Percentiles rank a stretch among this genome's conserved stretches.
These are phyloP conservation scores for Antheraea yamamai DNA, from an alignment of 2,888 invertebrate species.

Conservation along the genomic window DNA sequence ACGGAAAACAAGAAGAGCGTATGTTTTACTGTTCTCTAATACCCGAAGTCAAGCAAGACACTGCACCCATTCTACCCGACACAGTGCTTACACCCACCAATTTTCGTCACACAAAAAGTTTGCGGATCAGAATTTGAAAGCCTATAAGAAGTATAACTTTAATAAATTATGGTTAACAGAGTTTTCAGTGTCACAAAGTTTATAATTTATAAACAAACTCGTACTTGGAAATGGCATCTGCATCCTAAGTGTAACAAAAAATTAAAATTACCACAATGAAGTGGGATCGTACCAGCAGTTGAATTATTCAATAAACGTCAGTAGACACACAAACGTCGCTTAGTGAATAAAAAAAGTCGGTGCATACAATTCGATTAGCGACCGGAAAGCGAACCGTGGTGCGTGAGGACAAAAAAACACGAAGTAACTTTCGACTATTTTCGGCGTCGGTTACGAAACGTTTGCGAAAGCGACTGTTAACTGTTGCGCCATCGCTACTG, in stretches of 20 bases:
- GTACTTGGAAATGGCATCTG: not conserved
- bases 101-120: too few species aligned
- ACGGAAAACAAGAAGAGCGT: too few species aligned
- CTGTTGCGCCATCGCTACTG: slow-evolving; percentile 51
- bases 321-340: not conserved
- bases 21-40: too few species aligned
- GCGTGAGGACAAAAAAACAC: slow-evolving; percentile 55
- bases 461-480: slow-evolving; percentile 66
- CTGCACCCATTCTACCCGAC: too few species aligned
- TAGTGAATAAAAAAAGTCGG: slow-evolving; percentile 15
- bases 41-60: too few species aligned
- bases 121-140: too few species aligned
- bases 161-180: not conserved
- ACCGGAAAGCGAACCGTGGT: slow-evolving; percentile 39
- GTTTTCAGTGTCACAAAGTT: not conserved
- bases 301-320: not conserved
- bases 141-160: too few species aligned
- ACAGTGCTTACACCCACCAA: too few species aligned
- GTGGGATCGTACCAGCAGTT: not conserved
- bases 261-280: not conserved
- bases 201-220: not conserved
- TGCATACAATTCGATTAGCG: slow-evolving; percentile 17
- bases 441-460: slow-evolving; percentile 67
- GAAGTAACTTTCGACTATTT: slow-evolving; percentile 72
- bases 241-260: not conserved